phyloP scores from a whole-genome alignment of 2,113 vertebrate species.

The Acrocephalus arundinaceus region DNA sequence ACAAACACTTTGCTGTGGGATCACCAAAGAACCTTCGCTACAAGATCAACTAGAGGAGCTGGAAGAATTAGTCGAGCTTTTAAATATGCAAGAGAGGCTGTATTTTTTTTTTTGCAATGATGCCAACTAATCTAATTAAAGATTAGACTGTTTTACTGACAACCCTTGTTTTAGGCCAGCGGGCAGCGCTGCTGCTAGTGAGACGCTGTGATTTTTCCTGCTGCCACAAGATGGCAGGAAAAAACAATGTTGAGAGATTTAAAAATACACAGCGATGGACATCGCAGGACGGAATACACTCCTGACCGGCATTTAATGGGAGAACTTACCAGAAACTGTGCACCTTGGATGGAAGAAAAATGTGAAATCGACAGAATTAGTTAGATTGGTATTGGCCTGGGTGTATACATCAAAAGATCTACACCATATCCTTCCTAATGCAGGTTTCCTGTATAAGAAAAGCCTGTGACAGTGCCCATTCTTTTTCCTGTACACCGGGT shows the following conservation, averaged over 20 bases:
- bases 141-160: not conserved
- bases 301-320: not conserved
- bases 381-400: not conserved
- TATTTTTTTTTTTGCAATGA: not conserved
- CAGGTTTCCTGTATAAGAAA: not conserved
- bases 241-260: conserved; percentile 21
- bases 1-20: not conserved
- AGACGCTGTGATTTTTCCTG: not conserved
- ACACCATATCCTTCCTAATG: not conserved
- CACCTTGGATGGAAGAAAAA: not conserved
- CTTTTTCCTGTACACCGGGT: not conserved
- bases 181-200: not conserved
- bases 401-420: not conserved
- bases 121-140: not conserved
- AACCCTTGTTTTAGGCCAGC: not conserved
- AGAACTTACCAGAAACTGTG: not conserved
- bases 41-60: not conserved
- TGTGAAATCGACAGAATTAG: not conserved
- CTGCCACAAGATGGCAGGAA: conserved; percentile 61
- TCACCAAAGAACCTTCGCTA: not conserved
- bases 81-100: not conserved
- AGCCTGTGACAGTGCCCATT: not conserved
- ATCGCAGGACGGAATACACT: rapidly evolving
- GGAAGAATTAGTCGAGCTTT: not conserved
- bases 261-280: not conserved